These are phyloP conservation scores for Tortrix viridana DNA, from an alignment of 2,888 invertebrate species.

Conservation along the genomic window DNA sequence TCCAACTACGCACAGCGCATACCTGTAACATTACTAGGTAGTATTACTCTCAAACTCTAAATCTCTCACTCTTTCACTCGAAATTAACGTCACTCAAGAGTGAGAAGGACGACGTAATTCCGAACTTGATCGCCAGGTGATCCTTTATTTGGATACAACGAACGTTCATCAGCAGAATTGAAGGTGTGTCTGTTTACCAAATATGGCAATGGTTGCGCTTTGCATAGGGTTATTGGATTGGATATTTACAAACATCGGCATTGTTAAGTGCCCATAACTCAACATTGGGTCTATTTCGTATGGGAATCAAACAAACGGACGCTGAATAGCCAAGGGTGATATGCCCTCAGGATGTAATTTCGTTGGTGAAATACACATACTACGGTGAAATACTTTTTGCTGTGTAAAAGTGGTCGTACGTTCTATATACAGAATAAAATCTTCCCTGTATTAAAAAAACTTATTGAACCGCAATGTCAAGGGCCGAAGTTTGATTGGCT, in stretches of 20 bases:
- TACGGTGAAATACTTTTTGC: too few relatives aligned
- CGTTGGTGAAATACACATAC: too few relatives aligned
- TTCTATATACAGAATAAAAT: too few relatives aligned
- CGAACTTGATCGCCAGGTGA: not conserved
- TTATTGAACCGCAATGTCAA: too few relatives aligned
- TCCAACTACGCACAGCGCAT: not conserved
- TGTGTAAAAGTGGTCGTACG: too few relatives aligned
- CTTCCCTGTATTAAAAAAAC: too few relatives aligned
- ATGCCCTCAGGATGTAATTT: too few relatives aligned
- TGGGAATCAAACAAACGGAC: too few relatives aligned
- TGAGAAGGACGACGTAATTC: not conserved
- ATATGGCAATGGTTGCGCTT: not conserved
- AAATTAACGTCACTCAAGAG: not conserved
- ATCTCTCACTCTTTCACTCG: not conserved
- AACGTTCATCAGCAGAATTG: slow-evolving; percentile 2
- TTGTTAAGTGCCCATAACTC: too few relatives aligned
- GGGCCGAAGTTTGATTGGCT: too few relatives aligned
- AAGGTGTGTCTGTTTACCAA: slow-evolving; percentile 5
- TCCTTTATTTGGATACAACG: slow-evolving; percentile 2
- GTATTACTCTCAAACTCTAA: not conserved
- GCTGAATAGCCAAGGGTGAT: too few relatives aligned
- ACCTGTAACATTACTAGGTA: not conserved
- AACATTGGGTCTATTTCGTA: too few relatives aligned
- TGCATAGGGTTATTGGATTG: not conserved
- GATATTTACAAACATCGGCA: not conserved